These are phyloP conservation scores for Plagiodera versicolora DNA, from an alignment of 2,888 invertebrate genomes.

Conservation along the genomic window DNA sequence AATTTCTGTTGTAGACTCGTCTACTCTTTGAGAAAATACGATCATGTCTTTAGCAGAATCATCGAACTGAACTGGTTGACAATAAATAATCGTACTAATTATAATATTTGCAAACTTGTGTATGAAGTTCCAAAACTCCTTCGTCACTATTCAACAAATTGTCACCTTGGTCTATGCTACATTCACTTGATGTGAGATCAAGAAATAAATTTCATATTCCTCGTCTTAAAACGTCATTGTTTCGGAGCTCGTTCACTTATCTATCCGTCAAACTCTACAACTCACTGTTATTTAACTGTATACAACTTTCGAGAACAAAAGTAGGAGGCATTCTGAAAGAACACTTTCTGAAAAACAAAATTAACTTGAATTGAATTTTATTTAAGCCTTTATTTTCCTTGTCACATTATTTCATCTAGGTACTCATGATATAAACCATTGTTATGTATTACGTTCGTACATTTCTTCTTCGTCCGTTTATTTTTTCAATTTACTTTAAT, in stretches of 20 bases:
- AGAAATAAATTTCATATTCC: neutral
- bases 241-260: conserved; percentile 1
- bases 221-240: neutral
- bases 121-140: neutral
- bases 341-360: neutral
- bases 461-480: neutral
- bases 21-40: conserved; percentile 8
- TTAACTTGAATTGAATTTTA: neutral
- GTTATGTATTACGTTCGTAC: neutral
- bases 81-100: conserved; percentile 7
- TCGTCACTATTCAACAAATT: neutral
- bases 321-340: neutral
- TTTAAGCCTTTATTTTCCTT: neutral
- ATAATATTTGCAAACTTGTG: neutral
- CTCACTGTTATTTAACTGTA: neutral
- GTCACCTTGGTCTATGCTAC: neutral
- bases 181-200: neutral
- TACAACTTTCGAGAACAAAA: neutral
- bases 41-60: conserved; percentile 12
- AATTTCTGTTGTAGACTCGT: conserved; percentile 13
- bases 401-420: neutral
- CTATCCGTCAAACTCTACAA: neutral
- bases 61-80: conserved; percentile 11
- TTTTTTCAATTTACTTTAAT: neutral
- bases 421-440: neutral